These are phyloP conservation scores for Rattus norvegicus DNA, from an alignment of 2,113 vertebrate genomes.

Conservation along the genomic window GRCr8 NC_086020.1:209323001-209323500, in stretches of 20 bases:
- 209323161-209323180: background rate
- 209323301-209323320: background rate
- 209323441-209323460: background rate
- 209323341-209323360: constrained; percentile 51
- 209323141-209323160: background rate
- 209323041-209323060: constrained; percentile 29
- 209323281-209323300: background rate
- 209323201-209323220: background rate
- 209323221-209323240: background rate
- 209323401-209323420: background rate
- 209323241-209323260: background rate
- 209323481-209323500: background rate
- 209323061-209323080: constrained; percentile 19
- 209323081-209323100: background rate
- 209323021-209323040: background rate
- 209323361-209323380: background rate
- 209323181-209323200: background rate
- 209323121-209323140: background rate
- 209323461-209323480: background rate
- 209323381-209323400: constrained; percentile 46
- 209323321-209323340: background rate
- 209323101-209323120: background rate
- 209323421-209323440: constrained; percentile 3
- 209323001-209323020: background rate
- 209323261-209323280: constrained; percentile 35